Percentiles rank a stretch among this genome's conserved stretches.
phyloP scores from a whole-genome alignment of 37 sponge, comb jelly and placozoan genomes.

The Diacarnus erythraeanus region DNA sequence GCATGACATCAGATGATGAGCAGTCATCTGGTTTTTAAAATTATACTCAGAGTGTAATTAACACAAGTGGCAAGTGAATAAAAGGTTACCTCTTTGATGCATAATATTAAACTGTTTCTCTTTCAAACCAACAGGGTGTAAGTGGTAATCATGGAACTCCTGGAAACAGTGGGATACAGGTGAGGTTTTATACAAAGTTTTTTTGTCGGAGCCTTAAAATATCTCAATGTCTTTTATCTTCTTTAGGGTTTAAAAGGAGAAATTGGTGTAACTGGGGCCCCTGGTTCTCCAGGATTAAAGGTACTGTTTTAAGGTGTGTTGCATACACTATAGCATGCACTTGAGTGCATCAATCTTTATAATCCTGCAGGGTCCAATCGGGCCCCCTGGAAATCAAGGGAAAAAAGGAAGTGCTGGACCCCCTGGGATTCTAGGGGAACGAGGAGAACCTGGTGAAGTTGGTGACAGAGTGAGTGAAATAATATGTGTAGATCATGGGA shows the following conservation, averaged over 20 bases:
- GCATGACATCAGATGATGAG: too few relatives aligned
- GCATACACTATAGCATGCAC: neutral
- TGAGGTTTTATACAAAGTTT: neutral
- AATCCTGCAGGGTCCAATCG: constrained; percentile 38
- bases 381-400: constrained; percentile 35
- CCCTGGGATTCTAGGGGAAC: constrained; percentile 15
- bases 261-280: constrained; percentile 43
- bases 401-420: constrained; percentile 43
- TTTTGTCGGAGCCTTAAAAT: neutral
- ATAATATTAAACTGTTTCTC: too few relatives aligned
- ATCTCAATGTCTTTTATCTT: neutral
- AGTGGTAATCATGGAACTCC: constrained; percentile 28
- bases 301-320: constrained; percentile 47
- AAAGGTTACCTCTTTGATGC: too few relatives aligned
- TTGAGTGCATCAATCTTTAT: neutral
- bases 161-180: constrained; percentile 29
- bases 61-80: too few relatives aligned
- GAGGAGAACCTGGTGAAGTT: constrained; percentile 27
- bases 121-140: constrained; percentile 22
- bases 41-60: too few relatives aligned
- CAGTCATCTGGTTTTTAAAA: too few relatives aligned
- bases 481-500: neutral
- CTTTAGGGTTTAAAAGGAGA: constrained; percentile 46
- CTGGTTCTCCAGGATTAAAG: constrained; percentile 60
- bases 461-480: constrained; percentile 23